These are phyloP conservation scores for Australoheros facetus DNA, from an alignment of 2,797 vertebrate species.

Conservation along the genomic window DNA sequence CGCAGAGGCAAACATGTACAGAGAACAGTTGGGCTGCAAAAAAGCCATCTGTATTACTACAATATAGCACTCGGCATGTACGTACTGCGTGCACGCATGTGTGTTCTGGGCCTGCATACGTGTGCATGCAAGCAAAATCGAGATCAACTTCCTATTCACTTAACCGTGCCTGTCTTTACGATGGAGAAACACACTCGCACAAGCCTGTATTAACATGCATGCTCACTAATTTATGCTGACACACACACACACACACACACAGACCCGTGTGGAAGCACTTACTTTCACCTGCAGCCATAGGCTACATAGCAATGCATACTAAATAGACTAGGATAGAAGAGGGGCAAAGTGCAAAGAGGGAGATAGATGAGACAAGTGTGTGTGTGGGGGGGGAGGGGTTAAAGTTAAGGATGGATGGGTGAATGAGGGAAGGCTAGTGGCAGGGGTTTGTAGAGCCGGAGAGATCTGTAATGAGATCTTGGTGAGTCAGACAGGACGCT, in stretches of 20 bases:
- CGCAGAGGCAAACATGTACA: slow-evolving; percentile 20
- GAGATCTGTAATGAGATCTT: slow-evolving; percentile 76
- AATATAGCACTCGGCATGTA: slow-evolving; percentile 6
- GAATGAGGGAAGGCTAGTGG: slow-evolving; percentile 15
- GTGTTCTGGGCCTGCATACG: slow-evolving; percentile 12
- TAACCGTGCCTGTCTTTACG: slow-evolving; percentile 20
- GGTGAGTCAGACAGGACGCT: slow-evolving; percentile 62
- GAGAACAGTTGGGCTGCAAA: slow-evolving; percentile 53
- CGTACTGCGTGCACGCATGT: neutral
- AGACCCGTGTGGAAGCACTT: slow-evolving; percentile 55
- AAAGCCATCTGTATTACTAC: slow-evolving; percentile 56
- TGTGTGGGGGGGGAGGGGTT: slow-evolving; percentile 29
- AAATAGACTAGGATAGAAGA: slow-evolving; percentile 55
- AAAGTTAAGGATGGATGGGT: slow-evolving; percentile 53
- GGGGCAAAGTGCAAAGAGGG: slow-evolving; percentile 32
- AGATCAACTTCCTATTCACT: slow-evolving; percentile 50
- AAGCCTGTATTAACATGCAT: slow-evolving; percentile 53
- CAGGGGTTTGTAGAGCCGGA: slow-evolving; percentile 37
- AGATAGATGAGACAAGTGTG: slow-evolving; percentile 61
- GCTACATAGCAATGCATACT: slow-evolving; percentile 69
- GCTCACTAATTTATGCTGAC: slow-evolving; percentile 16
- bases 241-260: slow-evolving; percentile 36
- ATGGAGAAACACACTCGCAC: slow-evolving; percentile 36
- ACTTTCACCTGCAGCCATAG: slow-evolving; percentile 62
- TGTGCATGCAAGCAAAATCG: slow-evolving; percentile 50